Conservation (phyloP, 1,140 invertebrate genomes). For the Spodoptera litura region DNA sequence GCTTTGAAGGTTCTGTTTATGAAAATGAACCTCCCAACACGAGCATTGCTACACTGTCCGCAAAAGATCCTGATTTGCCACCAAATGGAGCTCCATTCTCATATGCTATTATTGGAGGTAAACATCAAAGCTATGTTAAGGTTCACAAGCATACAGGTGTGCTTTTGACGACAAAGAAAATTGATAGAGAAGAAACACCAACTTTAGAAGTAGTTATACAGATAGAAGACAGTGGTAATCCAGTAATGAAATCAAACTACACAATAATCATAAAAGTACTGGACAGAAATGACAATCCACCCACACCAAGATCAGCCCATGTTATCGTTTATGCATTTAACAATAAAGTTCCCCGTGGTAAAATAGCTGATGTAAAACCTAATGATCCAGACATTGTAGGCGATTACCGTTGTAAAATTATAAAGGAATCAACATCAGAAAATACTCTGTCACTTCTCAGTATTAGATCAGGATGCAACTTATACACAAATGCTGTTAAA, state of each 20-base stretch:
- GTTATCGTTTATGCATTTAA: slow-evolving; percentile 93
- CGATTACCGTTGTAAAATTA: slow-evolving; percentile 94
- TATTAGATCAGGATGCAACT: slow-evolving; percentile 92
- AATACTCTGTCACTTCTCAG: slow-evolving; percentile 87
- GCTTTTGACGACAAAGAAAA: slow-evolving; percentile 91
- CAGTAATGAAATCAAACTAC: slow-evolving; percentile 93
- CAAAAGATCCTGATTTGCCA: slow-evolving; percentile 95
- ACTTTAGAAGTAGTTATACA: slow-evolving; percentile 92
- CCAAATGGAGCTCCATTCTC: slow-evolving; percentile 96
- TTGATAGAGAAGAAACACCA: slow-evolving; percentile 94
- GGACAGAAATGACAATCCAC: slow-evolving; percentile 97
- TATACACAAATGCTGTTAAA: slow-evolving; percentile 90
- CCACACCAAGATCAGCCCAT: slow-evolving; percentile 92
- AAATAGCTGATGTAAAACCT: slow-evolving; percentile 96
- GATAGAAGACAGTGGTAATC: slow-evolving; percentile 95
- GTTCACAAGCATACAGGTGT: slow-evolving; percentile 93
- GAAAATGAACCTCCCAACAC: slow-evolving; percentile 96
- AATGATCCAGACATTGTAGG: slow-evolving; percentile 95
- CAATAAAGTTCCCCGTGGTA: slow-evolving; percentile 90
- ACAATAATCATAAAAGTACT: slow-evolving; percentile 91
- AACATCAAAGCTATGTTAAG: slow-evolving; percentile 91
- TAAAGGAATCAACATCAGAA: slow-evolving; percentile 87
- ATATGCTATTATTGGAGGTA: slow-evolving; percentile 92
- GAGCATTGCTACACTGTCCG: slow-evolving; percentile 93
- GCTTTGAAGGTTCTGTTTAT: slow-evolving; percentile 91